phyloP scores from a whole-genome alignment of 2,888 invertebrate genomes.

The Tridacna gigas region DNA sequence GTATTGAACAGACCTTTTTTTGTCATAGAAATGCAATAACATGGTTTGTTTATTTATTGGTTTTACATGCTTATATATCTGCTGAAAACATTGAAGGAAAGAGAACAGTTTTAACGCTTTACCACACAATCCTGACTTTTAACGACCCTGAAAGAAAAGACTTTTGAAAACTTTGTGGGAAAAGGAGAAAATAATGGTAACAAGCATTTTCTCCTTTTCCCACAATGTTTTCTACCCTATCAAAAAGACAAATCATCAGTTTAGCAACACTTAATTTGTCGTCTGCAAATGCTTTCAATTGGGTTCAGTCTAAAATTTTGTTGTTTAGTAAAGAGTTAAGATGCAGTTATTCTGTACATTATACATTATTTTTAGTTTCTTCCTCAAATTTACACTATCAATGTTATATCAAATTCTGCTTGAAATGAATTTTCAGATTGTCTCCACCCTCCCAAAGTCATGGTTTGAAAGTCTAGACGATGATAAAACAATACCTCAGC shows the following conservation, averaged over 20 bases:
- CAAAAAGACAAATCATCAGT: too few relatives aligned
- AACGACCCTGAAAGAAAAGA: not conserved
- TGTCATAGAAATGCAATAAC: too few relatives aligned
- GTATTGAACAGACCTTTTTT: too few relatives aligned
- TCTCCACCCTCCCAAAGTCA: conserved; percentile 80
- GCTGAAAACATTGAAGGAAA: too few relatives aligned
- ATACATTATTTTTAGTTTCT: not conserved
- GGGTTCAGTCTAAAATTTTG: not conserved
- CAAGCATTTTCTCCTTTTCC: not conserved
- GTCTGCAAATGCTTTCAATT: not conserved
- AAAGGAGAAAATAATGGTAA: not conserved
- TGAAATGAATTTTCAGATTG: conserved; percentile 71
- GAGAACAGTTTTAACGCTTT: too few relatives aligned
- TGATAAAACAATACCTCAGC: conserved; percentile 81
- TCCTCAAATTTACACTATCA: not conserved
- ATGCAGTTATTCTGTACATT: too few relatives aligned
- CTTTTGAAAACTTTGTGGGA: not conserved
- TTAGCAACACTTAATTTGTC: not conserved
- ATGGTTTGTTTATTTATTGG: too few relatives aligned
- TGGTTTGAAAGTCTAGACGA: conserved; percentile 81
- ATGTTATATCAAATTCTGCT: not conserved
- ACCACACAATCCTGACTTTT: too few relatives aligned
- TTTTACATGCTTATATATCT: too few relatives aligned
- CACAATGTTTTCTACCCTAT: not conserved
- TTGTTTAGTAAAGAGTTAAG: too few relatives aligned